Base-by-base conservation (phyloP, 2,797 vertebrate species). In the Dromococcyx pavoninus region DNA sequence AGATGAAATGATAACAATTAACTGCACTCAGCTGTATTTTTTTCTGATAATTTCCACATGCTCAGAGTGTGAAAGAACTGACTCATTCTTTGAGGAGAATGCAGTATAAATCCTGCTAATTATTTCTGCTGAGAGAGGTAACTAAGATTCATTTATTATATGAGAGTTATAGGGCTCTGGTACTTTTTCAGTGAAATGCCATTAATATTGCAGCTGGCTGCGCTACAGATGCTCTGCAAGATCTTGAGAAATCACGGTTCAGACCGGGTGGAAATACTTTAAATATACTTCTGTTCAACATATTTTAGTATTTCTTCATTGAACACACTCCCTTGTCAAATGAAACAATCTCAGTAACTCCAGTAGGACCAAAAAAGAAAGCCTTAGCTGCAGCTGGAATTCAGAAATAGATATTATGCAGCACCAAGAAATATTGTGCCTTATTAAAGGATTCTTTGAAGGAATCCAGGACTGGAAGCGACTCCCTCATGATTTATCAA, bases 331-430 rank as follows among this genome's bases (percentile, higher is more conserved):
- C 43, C 60, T 24, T 18, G 9, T 76, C 48, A 93, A 81, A 87
- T 43, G 74, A 91, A 91, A 86, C 43, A 51, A 81, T 51, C 23
- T 77, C 64, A 81, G 66, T 53, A 91, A 41, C 60, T 81, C 70
- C 8, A 3, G 17, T 28, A 91, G 51, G 76, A 85, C 37, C 24
- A 84, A 75, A 72, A 80, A 79, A 70, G 39, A 86, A 80, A 88
- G 44, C 13, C 54, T 84, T 62, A 75, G 73, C 65, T 88, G 51
- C 83, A 85, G 51, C 37, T 94, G 83, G 56, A 94, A 76, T 88
- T 94, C 90, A 93, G 83, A 91, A 96, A 73, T 61, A 95, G 73
- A 56, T 57, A 82, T 65, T 69, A 72, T 41, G 54, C 72, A 71
- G 79, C 50, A 86, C 32, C 13, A 57, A 75, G 58, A 90, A 72